phyloP scores from a whole-genome alignment of 1,140 invertebrate genomes.

The Brachionus calyciflorus region DNA sequence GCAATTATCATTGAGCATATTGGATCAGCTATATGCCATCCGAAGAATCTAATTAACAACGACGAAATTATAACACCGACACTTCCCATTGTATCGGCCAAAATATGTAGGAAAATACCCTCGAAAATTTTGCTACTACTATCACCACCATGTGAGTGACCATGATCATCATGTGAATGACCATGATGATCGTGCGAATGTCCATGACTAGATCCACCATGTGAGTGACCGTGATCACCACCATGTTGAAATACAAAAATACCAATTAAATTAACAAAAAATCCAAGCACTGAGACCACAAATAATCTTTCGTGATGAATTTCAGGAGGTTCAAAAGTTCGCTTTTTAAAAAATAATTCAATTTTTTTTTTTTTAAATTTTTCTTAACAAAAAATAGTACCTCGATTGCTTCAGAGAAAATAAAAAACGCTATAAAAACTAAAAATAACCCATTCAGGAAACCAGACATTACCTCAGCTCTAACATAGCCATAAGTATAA shows the following conservation, averaged over 20 bases:
- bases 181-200: conserved; percentile 45
- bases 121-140: conserved; percentile 48
- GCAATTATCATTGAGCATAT: conserved; percentile 68
- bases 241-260: conserved; percentile 87
- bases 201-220: conserved; percentile 55
- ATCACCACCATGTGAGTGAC: conserved; percentile 2
- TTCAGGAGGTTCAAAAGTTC: conserved; percentile 65
- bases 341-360: not conserved
- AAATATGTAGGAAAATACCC: conserved; percentile 68
- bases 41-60: conserved; percentile 66
- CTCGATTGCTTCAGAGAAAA: conserved; percentile 88
- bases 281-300: conserved; percentile 79
- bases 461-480: conserved; percentile 90
- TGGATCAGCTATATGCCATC: conserved; percentile 67
- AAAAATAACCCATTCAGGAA: conserved; percentile 94
- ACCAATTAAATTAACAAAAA: conserved; percentile 89
- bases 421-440: conserved; percentile 90
- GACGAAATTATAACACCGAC: conserved; percentile 67
- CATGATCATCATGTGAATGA: conserved; percentile 33
- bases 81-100: conserved; percentile 67
- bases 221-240: conserved; percentile 52
- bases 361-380: not conserved
- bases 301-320: conserved; percentile 64
- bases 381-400: not conserved
- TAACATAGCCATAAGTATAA: conserved; percentile 86